Conservation (phyloP, 2,888 invertebrate species). For the Acanthosepion esculentum region DNA sequence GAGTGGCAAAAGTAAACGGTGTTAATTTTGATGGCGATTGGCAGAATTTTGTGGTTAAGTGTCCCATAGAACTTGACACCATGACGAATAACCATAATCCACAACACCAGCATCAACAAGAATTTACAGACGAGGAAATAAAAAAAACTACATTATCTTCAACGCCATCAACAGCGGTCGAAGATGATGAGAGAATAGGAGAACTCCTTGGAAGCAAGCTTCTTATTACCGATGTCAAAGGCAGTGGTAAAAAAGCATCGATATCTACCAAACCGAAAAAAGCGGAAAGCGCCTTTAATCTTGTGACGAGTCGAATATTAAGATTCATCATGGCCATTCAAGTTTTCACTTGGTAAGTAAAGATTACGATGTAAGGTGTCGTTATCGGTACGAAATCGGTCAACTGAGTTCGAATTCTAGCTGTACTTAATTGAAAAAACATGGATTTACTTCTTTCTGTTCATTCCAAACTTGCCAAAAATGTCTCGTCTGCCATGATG, state of each 20-base stretch:
- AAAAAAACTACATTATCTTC: neutral
- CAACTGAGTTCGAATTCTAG: too few relatives aligned
- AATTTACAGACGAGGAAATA: neutral
- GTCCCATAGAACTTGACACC: neutral
- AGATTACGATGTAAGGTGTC: neutral
- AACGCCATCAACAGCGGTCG: neutral
- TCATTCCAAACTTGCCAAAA: too few relatives aligned
- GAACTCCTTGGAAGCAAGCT: neutral
- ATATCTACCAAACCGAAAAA: neutral
- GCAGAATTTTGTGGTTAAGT: neutral
- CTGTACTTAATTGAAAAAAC: too few relatives aligned
- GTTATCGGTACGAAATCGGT: too few relatives aligned
- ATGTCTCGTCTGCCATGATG: too few relatives aligned
- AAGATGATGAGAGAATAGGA: neutral
- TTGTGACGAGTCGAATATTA: neutral
- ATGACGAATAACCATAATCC: neutral
- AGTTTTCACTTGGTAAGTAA: neutral
- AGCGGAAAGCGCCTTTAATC: neutral
- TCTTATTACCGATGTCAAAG: neutral
- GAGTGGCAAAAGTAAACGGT: conserved; percentile 57
- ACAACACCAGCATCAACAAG: neutral
- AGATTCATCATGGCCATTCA: neutral
- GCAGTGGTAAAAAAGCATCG: neutral
- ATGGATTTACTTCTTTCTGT: too few relatives aligned
- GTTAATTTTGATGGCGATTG: conserved; percentile 54